phyloP scores from a whole-genome alignment of 2,113 vertebrate genomes.

The Cisticola juncidis region DNA sequence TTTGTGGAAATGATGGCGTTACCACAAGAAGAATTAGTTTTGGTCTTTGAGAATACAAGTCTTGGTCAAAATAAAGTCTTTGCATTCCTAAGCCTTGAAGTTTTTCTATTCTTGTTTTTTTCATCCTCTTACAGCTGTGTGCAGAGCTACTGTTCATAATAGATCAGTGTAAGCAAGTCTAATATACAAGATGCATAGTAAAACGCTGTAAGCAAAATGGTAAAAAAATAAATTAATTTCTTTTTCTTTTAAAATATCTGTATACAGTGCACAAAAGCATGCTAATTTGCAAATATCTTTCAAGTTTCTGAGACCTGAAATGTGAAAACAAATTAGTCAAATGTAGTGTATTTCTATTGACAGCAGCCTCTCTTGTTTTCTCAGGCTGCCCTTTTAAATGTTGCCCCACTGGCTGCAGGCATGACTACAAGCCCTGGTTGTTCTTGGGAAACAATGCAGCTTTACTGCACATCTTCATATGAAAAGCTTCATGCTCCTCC shows the following conservation, averaged over 20 bases:
- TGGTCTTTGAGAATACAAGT: neutral
- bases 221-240: neutral
- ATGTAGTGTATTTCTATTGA: neutral
- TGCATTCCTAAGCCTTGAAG: constrained; percentile 3
- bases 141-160: neutral
- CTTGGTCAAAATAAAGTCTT: constrained; percentile 16
- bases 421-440: neutral
- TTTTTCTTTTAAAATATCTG: neutral
- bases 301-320: constrained; percentile 27
- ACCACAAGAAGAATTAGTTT: constrained; percentile 7
- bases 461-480: constrained; percentile 3
- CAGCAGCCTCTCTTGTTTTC: constrained; percentile 12
- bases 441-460: constrained; percentile 17
- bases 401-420: neutral
- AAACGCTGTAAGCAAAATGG: neutral
- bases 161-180: neutral
- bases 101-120: neutral
- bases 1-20: neutral
- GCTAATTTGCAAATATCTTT: constrained; percentile 13
- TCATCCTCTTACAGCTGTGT: neutral
- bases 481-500: constrained; percentile 11
- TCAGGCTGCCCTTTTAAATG: neutral
- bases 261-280: neutral
- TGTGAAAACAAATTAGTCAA: constrained; percentile 21
- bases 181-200: neutral